Evolutionary conservation across 2,113 vertebrate genomes (phyloP).

Genomic region (Xenopus tropicalis): DNA sequence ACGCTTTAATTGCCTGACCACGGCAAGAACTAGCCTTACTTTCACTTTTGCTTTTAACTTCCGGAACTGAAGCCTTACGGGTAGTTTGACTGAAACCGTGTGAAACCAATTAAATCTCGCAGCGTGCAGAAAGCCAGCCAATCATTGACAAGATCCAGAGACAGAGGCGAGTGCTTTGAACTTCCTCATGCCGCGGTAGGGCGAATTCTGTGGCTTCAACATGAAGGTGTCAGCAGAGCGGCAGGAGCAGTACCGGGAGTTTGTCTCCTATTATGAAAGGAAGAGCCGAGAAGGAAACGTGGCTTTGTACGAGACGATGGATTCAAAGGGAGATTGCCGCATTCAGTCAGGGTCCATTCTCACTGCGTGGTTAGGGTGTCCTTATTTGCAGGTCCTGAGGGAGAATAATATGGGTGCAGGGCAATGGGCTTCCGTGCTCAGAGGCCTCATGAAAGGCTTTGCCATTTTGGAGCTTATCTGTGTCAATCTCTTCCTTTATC

Average conservation of each 20-base stretch:
- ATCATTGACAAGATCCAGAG: background rate
- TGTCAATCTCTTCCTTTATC: constrained; percentile 56
- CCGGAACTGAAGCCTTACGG: background rate
- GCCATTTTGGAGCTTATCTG: constrained; percentile 62
- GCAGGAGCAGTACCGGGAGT: constrained; percentile 36
- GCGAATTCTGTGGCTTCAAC: background rate
- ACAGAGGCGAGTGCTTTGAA: background rate
- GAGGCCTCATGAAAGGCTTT: constrained; percentile 46
- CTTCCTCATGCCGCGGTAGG: constrained; percentile 18
- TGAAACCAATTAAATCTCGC: no score
- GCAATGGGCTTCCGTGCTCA: constrained; percentile 9
- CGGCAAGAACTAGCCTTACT: no score
- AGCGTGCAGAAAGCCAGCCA: background rate
- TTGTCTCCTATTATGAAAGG: constrained; percentile 40
- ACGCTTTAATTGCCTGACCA: no score
- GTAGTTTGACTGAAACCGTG: background rate
- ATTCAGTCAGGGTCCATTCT: background rate
- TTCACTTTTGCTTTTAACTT: constrained; percentile 26
- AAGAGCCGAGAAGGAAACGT: constrained; percentile 34
- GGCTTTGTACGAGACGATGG: constrained; percentile 42
- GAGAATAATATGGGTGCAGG: constrained; percentile 29
- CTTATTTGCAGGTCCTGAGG: constrained; percentile 42
- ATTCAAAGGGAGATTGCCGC: constrained; percentile 2
- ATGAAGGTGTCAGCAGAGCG: constrained; percentile 30
- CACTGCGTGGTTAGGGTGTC: background rate